Percentiles rank a stretch among this genome's conserved stretches.
These are phyloP conservation scores for Platalea minor DNA, from an alignment of 2,797 vertebrate species.

Conservation along the genomic window DNA sequence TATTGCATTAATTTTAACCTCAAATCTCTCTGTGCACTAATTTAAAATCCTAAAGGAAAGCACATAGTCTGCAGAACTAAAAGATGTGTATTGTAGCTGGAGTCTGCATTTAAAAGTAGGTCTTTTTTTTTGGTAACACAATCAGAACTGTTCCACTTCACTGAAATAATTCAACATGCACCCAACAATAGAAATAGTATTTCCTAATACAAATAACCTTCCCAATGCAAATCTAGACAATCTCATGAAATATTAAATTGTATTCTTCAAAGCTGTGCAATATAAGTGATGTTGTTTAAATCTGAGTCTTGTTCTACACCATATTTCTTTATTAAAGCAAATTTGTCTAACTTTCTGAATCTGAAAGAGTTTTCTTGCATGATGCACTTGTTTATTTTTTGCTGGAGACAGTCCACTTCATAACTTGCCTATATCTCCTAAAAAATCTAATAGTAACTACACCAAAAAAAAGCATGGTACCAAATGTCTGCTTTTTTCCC, in stretches of 20 bases:
- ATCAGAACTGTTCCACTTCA: conserved; percentile 7
- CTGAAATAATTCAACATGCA: conserved; percentile 6
- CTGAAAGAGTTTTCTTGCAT: not conserved
- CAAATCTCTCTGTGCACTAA: not conserved
- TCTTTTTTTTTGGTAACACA: not conserved
- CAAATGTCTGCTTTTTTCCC: not conserved
- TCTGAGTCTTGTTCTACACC: not conserved
- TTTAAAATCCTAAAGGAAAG: conserved; percentile 30
- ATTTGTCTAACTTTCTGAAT: not conserved
- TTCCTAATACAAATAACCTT: not conserved
- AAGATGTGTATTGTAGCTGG: not conserved
- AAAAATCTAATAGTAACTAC: not conserved
- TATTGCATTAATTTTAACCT: not conserved
- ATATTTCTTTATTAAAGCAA: not conserved
- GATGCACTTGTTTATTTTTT: not conserved
- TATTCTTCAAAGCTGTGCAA: not conserved
- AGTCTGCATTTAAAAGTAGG: not conserved
- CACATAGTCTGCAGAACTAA: not conserved
- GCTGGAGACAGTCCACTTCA: not conserved
- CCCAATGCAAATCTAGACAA: not conserved
- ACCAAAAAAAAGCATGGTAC: not conserved
- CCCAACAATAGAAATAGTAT: not conserved
- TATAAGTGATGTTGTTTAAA: not conserved
- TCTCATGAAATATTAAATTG: not conserved
- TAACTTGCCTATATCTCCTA: not conserved